Evolutionary conservation across 2,888 invertebrate species (phyloP).

Genomic region (Campopleginae sp.): DNA sequence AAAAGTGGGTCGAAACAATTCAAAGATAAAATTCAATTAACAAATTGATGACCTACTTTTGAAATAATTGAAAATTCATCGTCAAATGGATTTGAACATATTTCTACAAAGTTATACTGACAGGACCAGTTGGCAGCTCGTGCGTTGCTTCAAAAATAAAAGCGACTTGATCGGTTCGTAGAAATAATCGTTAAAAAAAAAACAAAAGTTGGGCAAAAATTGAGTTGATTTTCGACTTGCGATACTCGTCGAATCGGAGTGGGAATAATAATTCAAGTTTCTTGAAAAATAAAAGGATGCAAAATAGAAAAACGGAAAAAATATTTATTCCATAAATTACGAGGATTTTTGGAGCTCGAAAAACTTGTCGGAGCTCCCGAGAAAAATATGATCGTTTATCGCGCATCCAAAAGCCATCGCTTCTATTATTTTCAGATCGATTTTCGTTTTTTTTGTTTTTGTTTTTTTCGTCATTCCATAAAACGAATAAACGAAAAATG

Average conservation of each 20-base stretch:
- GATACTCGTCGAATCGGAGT: not conserved
- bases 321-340: not conserved
- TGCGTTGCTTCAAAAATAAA: not conserved
- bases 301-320: not conserved
- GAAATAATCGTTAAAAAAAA: not conserved
- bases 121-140: not conserved
- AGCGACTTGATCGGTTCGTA: not conserved
- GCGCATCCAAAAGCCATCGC: not conserved
- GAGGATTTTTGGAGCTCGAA: not conserved
- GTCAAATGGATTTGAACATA: not conserved
- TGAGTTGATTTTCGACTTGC: not conserved
- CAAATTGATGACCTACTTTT: too few species aligned
- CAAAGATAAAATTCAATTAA: not conserved
- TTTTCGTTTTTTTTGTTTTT: not conserved
- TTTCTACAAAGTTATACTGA: not conserved
- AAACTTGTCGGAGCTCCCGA: not conserved
- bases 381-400: not conserved
- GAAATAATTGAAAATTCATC: not conserved
- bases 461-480: not conserved
- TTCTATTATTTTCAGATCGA: too few species aligned
- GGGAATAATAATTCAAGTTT: not conserved
- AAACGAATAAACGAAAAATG: not conserved
- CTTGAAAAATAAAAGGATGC: not conserved
- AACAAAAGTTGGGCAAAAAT: not conserved
- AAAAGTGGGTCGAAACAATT: not conserved